Evolutionary conservation across 2,113 vertebrate species (phyloP), one percentile per base, ranked within the genome.

Genomic region (Sisor rabdophorus): DNA sequence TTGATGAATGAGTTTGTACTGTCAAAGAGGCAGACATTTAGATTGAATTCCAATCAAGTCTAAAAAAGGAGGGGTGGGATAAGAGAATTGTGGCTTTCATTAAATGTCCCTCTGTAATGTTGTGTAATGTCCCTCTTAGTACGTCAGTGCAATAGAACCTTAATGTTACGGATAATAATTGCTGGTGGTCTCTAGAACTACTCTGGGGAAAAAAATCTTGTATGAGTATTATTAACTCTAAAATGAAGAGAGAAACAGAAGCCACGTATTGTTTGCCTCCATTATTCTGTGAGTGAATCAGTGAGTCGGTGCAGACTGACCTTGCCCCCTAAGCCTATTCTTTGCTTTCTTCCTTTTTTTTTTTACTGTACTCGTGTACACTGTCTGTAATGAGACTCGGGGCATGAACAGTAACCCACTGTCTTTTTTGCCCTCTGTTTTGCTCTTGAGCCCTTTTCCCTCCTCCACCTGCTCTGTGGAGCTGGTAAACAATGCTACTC

Each of bases 381-480:
- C 48, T n/a, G 17, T 50, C 68, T 75, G 71, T 80, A 83, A 80
- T 83, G 76, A 77, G 78, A 70, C 64, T 64, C 53, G 64, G 76
- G 61, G 69, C 72, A 61, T 47, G 20, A 69, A 59, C 48, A 65
- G 58, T 83, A 75, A 80, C 78, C 78, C 77, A 63, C 67, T 76
- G 72, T 76, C 71, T 82, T 44, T 60, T 77, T 71, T 77, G 17
- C 65, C 58, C 30, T 16, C 58, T 65, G 58, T 44, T 64, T 56
- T 77, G 74, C 68, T 72, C 70, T 75, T 64, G 58, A 71, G 69
- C 59, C 69, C 74, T 65, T 12, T 44, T 50, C 73, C 75, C 60
- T 61, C 32, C 69, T 69, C 74, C 69, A 56, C 60, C 73, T 59
- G 68, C 69, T 17, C 67, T 16, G 44, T 32, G 59, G 10, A 36